These are phyloP conservation scores for Erannis defoliaria DNA, from an alignment of 2,888 invertebrate species.

Conservation along the genomic window DNA sequence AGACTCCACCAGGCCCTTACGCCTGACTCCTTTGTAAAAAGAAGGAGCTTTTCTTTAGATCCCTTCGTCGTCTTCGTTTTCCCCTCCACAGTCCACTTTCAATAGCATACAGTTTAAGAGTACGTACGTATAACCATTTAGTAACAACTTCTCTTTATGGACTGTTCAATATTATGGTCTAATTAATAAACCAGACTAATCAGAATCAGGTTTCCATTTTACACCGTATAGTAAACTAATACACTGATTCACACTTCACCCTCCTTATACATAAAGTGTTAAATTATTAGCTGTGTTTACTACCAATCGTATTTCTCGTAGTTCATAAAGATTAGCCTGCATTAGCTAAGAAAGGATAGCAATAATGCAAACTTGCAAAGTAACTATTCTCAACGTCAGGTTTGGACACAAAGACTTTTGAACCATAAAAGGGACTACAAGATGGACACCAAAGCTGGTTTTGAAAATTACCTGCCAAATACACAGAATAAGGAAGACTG, in stretches of 20 bases:
- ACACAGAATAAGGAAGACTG: background rate
- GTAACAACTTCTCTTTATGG: background rate
- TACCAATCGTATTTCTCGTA: constrained; percentile 5
- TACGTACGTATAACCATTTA: background rate
- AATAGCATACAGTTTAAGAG: too few relatives aligned
- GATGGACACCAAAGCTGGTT: too few relatives aligned
- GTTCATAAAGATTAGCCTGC: constrained; percentile 11
- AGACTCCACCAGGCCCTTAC: too few relatives aligned
- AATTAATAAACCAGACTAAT: constrained; percentile 10
- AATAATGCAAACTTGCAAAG: background rate
- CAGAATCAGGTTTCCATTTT: constrained; percentile 4
- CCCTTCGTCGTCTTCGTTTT: too few relatives aligned
- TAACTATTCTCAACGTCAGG: background rate
- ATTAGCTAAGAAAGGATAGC: constrained; percentile 3
- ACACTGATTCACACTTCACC: background rate
- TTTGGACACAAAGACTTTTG: too few relatives aligned
- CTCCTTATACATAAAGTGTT: constrained; percentile 11
- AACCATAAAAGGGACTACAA: too few relatives aligned
- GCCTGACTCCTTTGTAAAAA: too few relatives aligned
- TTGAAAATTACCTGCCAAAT: too few relatives aligned
- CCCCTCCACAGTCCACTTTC: too few relatives aligned
- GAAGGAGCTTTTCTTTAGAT: too few relatives aligned
- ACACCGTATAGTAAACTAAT: constrained; percentile 13
- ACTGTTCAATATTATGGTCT: background rate
- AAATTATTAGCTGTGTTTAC: constrained; percentile 23